phyloP scores from a whole-genome alignment of 1,140 invertebrate genomes.

The Camponotus floridanus region DNA sequence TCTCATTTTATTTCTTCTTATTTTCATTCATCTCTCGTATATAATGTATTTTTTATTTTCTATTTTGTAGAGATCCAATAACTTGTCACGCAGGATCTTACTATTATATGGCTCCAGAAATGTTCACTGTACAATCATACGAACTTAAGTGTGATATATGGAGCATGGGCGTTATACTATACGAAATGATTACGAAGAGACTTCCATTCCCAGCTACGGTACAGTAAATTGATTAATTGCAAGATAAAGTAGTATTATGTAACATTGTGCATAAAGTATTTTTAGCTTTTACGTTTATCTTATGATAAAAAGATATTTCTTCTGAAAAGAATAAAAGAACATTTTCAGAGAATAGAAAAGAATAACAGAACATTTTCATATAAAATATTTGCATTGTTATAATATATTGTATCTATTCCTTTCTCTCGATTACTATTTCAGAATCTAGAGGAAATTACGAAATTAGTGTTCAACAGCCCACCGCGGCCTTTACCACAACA shows the following conservation, averaged over 20 bases:
- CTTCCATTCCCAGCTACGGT: slow-evolving; percentile 89
- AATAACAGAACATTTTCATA: neutral
- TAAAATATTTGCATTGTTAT: neutral
- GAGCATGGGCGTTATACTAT: slow-evolving; percentile 94
- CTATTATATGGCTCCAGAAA: slow-evolving; percentile 95
- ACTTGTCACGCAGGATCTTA: slow-evolving; percentile 92
- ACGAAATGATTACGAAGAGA: slow-evolving; percentile 89
- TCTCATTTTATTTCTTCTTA: neutral
- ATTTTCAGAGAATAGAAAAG: no score
- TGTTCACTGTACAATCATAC: slow-evolving; percentile 92
- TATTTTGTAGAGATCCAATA: slow-evolving; percentile 47
- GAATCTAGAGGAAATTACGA: slow-evolving; percentile 73
- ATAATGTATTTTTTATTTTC: slow-evolving; percentile 39
- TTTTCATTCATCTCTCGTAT: neutral
- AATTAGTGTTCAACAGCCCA: slow-evolving; percentile 72
- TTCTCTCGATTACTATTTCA: slow-evolving; percentile 49
- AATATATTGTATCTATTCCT: neutral
- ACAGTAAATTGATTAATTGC: slow-evolving; percentile 81
- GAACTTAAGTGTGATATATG: slow-evolving; percentile 94
- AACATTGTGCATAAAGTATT: neutral
- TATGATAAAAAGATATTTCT: neutral
- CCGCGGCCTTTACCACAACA: slow-evolving; percentile 70
- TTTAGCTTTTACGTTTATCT: neutral
- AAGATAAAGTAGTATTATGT: neutral
- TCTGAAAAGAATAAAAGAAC: neutral